These are phyloP conservation scores for Hoplodrina ambigua DNA, from an alignment of 2,888 invertebrate species.

Conservation along the genomic window DNA sequence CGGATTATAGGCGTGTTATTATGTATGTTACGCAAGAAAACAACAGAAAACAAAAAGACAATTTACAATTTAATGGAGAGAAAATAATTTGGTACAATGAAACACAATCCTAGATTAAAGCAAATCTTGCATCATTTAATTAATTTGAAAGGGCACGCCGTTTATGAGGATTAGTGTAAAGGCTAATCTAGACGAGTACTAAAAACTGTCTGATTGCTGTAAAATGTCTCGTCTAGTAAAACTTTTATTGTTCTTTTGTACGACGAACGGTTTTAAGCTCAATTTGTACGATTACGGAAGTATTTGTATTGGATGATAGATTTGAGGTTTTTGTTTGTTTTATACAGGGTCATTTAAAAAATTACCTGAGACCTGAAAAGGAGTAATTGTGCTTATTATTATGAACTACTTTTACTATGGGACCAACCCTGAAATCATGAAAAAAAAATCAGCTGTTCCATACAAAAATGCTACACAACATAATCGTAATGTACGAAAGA, in stretches of 20 bases:
- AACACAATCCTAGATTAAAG: slow-evolving; percentile 31
- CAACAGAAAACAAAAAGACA: too few relatives aligned
- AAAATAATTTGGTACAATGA: slow-evolving; percentile 27
- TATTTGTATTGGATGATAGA: not conserved
- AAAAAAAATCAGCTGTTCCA: too few relatives aligned
- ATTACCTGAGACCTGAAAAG: too few relatives aligned
- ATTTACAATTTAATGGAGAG: not conserved
- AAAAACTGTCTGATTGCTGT: slow-evolving; percentile 55
- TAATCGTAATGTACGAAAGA: too few relatives aligned
- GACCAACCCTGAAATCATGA: too few relatives aligned
- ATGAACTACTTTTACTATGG: too few relatives aligned
- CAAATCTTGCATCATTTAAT: slow-evolving; percentile 32
- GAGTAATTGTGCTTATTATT: too few relatives aligned
- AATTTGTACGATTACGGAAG: slow-evolving; percentile 26
- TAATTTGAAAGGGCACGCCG: slow-evolving; percentile 34
- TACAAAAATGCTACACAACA: too few relatives aligned
- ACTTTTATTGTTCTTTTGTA: slow-evolving; percentile 38
- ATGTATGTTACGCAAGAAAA: too few relatives aligned
- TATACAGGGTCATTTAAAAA: too few relatives aligned
- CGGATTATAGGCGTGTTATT: too few relatives aligned
- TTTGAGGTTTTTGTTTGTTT: too few relatives aligned
- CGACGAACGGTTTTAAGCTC: not conserved
- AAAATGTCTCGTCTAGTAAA: slow-evolving; percentile 30
- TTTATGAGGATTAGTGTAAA: slow-evolving; percentile 48
- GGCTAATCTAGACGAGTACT: slow-evolving; percentile 44